These are phyloP conservation scores for Ceramica pisi DNA, from an alignment of 2,888 invertebrate genomes.

Conservation along the genomic window DNA sequence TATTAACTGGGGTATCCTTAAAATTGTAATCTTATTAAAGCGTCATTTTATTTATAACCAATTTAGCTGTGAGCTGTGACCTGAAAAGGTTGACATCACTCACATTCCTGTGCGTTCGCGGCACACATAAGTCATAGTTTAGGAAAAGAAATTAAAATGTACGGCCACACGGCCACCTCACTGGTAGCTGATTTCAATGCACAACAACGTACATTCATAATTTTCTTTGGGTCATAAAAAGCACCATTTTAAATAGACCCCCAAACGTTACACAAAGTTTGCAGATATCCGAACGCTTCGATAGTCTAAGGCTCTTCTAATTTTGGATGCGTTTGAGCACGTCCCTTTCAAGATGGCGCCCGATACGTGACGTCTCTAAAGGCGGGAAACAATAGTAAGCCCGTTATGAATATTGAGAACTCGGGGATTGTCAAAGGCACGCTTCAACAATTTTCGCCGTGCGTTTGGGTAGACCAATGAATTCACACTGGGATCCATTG, in stretches of 20 bases:
- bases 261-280: constrained; percentile 65
- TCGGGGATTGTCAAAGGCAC: constrained; percentile 80
- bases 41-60: constrained; percentile 59
- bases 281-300: constrained; percentile 60
- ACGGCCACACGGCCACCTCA: constrained; percentile 72
- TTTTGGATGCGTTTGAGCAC: constrained; percentile 82
- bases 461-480: constrained; percentile 72
- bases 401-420: constrained; percentile 89
- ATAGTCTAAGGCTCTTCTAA: constrained; percentile 74
- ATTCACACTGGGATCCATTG: constrained; percentile 75
- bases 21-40: constrained; percentile 62
- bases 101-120: constrained; percentile 72
- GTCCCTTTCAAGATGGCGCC: constrained; percentile 87
- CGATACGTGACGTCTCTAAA: constrained; percentile 86
- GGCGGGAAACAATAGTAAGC: constrained; percentile 85
- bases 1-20: constrained; percentile 69
- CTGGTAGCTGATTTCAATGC: constrained; percentile 80
- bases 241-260: constrained; percentile 76
- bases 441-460: constrained; percentile 81
- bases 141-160: constrained; percentile 77
- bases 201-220: constrained; percentile 82
- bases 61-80: constrained; percentile 52
- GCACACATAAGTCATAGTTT: constrained; percentile 74
- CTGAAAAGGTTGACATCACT: constrained; percentile 63
- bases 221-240: constrained; percentile 87